Conservation (phyloP, 2,797 vertebrate species). For the Threskiornis aethiopicus region DNA sequence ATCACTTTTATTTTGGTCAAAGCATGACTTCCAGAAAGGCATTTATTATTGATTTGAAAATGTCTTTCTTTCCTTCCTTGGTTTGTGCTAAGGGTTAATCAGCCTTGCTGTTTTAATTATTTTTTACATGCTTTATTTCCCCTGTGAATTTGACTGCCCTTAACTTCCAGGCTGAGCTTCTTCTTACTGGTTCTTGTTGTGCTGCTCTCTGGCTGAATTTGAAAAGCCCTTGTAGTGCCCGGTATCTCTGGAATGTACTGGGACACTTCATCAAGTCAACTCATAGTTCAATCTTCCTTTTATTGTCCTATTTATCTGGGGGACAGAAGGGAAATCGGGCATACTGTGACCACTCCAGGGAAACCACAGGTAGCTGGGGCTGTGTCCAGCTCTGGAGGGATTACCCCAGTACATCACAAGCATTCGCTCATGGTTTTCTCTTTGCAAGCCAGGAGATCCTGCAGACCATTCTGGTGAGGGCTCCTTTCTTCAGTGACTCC, state of each 20-base stretch:
- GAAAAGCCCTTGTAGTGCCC: not conserved
- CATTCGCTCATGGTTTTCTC: not conserved
- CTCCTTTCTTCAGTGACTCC: not conserved
- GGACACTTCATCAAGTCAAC: not conserved
- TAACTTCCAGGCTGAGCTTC: constrained; percentile 25
- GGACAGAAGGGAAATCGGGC: not conserved
- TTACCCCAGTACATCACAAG: not conserved
- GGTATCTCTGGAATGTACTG: constrained; percentile 4
- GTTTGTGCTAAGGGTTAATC: not conserved
- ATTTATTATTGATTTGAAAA: not conserved
- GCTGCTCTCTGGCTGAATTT: not conserved
- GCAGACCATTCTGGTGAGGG: not conserved
- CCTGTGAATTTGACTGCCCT: not conserved
- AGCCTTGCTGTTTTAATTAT: not conserved
- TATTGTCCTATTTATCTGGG: not conserved
- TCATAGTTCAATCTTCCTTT: not conserved
- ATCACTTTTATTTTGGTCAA: not conserved
- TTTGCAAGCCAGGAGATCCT: not conserved
- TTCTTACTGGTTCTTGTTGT: constrained; percentile 7
- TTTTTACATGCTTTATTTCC: not conserved
- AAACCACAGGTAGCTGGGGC: not conserved
- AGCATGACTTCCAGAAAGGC: not conserved
- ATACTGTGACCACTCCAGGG: not conserved
- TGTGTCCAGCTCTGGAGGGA: not conserved
- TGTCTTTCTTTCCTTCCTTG: not conserved